A percentile compares a stretch with the other conserved stretches of the same genome.
These are phyloP conservation scores for Hypanus sabinus DNA, from an alignment of 2,113 vertebrate species.

Conservation along the genomic window DNA sequence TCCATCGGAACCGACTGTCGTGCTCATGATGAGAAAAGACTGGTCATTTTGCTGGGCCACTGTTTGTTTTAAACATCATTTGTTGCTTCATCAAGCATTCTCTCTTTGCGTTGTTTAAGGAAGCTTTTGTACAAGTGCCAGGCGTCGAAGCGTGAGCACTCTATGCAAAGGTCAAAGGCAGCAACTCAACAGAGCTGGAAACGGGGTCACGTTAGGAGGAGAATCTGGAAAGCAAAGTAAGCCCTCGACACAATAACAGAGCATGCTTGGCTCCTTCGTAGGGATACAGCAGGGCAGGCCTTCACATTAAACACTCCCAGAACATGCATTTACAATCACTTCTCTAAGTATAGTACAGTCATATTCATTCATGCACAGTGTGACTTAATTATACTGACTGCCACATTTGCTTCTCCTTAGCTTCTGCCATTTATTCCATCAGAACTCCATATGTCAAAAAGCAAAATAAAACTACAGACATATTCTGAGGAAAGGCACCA, in stretches of 20 bases:
- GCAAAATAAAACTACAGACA: too few relatives aligned
- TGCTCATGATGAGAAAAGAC: conserved; percentile 15
- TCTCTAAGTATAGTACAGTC: background rate
- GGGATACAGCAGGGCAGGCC: background rate
- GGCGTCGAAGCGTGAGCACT: conserved; percentile 25
- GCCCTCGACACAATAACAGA: background rate
- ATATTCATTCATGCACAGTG: conserved; percentile 3
- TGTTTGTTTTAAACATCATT: conserved; percentile 34
- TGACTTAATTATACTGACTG: conserved; percentile 1
- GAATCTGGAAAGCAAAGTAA: conserved; percentile 22
- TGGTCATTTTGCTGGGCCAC: conserved; percentile 28
- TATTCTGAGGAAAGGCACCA: too few relatives aligned
- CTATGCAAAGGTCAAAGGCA: conserved; percentile 32
- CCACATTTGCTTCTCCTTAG: background rate
- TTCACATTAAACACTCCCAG: background rate
- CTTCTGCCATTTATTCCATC: conserved; percentile 22
- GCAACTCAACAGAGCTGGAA: conserved; percentile 8
- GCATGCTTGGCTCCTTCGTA: conserved; percentile 11
- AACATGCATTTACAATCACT: background rate
- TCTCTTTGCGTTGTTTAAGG: conserved; percentile 19
- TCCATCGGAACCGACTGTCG: conserved; percentile 13
- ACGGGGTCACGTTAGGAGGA: conserved; percentile 20
- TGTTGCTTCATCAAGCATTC: conserved; percentile 21
- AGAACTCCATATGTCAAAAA: background rate
- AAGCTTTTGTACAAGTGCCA: conserved; percentile 32